Evolutionary conservation across 2,888 invertebrate species (phyloP), one percentile per base, ranked within the genome.

Genomic region (Beris chalybata): DNA sequence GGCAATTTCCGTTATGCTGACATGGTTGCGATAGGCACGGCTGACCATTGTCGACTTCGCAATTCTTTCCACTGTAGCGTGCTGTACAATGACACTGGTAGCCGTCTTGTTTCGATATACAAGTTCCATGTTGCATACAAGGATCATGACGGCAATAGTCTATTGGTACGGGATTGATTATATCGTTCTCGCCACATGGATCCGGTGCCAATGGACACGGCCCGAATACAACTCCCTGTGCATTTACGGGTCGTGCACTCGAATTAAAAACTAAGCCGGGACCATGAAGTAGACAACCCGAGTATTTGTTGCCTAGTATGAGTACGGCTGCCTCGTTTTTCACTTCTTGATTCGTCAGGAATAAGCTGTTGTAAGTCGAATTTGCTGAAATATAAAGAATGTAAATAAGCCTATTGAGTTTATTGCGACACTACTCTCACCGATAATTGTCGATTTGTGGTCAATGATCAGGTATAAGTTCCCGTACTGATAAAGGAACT

Each of bases 1-100:
- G 82, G 77, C 95, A 95, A 38, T 82, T 85, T 5, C 88, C 94
- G 53, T 84, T 86, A 82, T 94, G 89, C 70, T 82, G 83, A 78
- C 96, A 97, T 11, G 89, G 86, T 69, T 79, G 82, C 55, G 85
- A 86, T 64, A 81, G 79, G 76, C 92, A 92, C 0, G 90, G 90
- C 71, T 89, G 85, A 59, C 91, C 92, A 77, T 84, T 85, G 81
- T 92, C 92, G 78, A 88, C 87, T 80, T 93, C 89, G 82, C 95
- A 95, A 82, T 93, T 92, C 82, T 90, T 90, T 72, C 95, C 94
- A 65, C 90, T 87, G 81, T 92, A 95, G 65, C 93, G 87, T 43
- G 92, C 88, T 67, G 89, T 85, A 82, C 95, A 95, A 77, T 87
- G 87, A 80, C 95, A 95, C 76, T 90, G 89, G 80, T 93, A 94